Conservation (phyloP, 2,113 vertebrate species). For the Phyllopteryx taeniolatus region DNA sequence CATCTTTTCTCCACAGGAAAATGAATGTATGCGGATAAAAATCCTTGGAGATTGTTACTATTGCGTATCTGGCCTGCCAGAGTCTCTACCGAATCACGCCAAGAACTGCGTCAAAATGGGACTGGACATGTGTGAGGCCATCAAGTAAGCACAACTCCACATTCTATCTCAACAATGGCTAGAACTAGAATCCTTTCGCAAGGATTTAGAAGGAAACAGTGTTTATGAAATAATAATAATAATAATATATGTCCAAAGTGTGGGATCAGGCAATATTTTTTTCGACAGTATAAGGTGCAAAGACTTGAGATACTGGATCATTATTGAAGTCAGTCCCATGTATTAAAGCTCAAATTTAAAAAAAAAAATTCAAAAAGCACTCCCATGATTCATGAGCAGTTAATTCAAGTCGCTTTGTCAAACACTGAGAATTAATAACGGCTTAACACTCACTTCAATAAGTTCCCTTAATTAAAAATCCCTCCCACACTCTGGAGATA, state of each 20-base stretch:
- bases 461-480: neutral
- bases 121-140: conserved; percentile 97
- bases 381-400: neutral
- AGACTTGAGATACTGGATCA: neutral
- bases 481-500: neutral
- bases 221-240: no score
- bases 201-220: neutral
- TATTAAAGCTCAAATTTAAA: neutral
- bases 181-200: neutral
- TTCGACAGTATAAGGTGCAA: neutral
- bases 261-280: neutral
- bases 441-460: neutral
- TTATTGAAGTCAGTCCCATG: no score
- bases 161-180: neutral
- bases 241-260: no score
- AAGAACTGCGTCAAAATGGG: conserved; percentile 99
- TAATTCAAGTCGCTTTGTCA: neutral
- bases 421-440: neutral
- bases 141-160: conserved; percentile 81
- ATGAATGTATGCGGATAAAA: conserved; percentile 99
- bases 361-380: neutral
- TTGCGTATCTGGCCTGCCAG: conserved; percentile 94
- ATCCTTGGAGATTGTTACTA: conserved; percentile 98
- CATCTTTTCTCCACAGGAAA: conserved; percentile 78
- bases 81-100: conserved; percentile 92